phyloP scores from a whole-genome alignment of 2,797 vertebrate species.

The Phoebastria nigripes region DNA sequence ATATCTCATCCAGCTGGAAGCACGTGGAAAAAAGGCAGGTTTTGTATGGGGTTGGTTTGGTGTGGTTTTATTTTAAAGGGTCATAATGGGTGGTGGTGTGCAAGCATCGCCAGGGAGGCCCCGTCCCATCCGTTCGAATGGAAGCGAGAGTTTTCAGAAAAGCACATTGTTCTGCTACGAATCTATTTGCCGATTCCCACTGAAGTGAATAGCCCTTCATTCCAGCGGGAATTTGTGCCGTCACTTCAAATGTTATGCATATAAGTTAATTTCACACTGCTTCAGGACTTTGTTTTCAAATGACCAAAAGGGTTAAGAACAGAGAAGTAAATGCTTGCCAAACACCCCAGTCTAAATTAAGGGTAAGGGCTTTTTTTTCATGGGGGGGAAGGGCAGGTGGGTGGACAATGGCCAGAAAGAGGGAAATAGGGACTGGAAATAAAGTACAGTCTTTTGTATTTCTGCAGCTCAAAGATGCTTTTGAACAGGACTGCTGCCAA shows the following conservation, averaged over 20 bases:
- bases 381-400: background rate
- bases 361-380: background rate
- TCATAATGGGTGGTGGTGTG: background rate
- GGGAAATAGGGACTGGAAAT: background rate
- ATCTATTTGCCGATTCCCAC: slow-evolving; percentile 48
- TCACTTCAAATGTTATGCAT: slow-evolving; percentile 57
- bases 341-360: background rate
- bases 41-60: background rate
- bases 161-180: slow-evolving; percentile 47
- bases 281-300: slow-evolving; percentile 46
- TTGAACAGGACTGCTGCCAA: slow-evolving; percentile 26
- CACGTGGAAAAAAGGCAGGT: background rate
- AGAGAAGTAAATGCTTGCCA: slow-evolving; percentile 26
- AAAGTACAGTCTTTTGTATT: background rate
- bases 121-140: background rate
- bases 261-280: slow-evolving; percentile 61
- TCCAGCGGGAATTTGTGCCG: slow-evolving; percentile 12
- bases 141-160: slow-evolving; percentile 2
- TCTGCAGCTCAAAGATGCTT: slow-evolving; percentile 1
- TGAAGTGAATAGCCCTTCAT: slow-evolving; percentile 57
- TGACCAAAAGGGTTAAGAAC: slow-evolving; percentile 23
- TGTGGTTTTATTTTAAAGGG: slow-evolving; percentile 33
- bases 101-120: background rate
- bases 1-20: background rate
- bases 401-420: background rate